phyloP scores from a whole-genome alignment of 2,888 invertebrate genomes.

The Entomobrya multifasciata region DNA sequence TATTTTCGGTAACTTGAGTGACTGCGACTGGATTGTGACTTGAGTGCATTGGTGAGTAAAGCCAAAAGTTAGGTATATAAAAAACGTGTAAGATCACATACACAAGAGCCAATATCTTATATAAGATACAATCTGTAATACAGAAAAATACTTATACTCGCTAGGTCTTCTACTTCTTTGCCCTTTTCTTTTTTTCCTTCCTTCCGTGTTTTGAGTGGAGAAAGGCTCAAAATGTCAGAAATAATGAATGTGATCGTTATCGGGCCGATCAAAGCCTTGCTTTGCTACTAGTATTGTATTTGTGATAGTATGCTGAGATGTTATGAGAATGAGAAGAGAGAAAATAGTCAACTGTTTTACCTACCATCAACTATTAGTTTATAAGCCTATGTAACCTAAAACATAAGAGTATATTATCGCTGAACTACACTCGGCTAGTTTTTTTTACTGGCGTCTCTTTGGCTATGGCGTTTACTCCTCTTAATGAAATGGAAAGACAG shows the following conservation, averaged over 20 bases:
- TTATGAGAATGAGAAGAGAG: background rate
- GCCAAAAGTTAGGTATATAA: constrained; percentile 20
- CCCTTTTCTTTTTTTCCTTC: constrained; percentile 40
- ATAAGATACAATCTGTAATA: constrained; percentile 37
- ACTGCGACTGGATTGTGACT: constrained; percentile 40
- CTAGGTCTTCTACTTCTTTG: constrained; percentile 41
- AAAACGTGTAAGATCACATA: background rate
- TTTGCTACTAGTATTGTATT: constrained; percentile 15
- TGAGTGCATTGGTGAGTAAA: constrained; percentile 52
- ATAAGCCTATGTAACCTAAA: background rate
- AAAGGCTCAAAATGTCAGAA: constrained; percentile 71
- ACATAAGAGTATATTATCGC: constrained; percentile 21
- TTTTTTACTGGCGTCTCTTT: constrained; percentile 27
- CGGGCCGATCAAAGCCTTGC: constrained; percentile 65
- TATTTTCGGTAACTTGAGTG: constrained; percentile 36
- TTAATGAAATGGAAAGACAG: constrained; percentile 70
- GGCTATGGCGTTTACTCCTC: constrained; percentile 17
- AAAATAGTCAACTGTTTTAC: background rate
- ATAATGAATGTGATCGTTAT: constrained; percentile 71
- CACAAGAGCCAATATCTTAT: constrained; percentile 39
- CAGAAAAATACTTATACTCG: constrained; percentile 32
- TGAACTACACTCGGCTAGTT: constrained; percentile 7
- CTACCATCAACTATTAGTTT: background rate
- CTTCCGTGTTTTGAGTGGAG: constrained; percentile 69
- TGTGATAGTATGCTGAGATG: constrained; percentile 7